Base-by-base conservation (phyloP, 2,888 invertebrate genomes). In the Laothoe populi region DNA sequence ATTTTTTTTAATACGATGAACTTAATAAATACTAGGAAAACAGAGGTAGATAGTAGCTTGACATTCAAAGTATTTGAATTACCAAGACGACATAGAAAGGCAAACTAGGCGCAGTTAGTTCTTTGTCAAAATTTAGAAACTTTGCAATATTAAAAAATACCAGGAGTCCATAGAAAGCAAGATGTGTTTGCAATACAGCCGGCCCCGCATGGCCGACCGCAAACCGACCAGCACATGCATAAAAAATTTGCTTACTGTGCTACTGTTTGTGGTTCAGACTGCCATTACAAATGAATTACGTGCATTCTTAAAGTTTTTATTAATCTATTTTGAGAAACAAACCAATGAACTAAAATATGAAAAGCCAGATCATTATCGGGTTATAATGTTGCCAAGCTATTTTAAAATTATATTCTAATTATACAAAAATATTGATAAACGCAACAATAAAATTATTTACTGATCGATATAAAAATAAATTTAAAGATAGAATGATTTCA, bases 141-240 rank as follows among this genome's bases (percentile, higher is more conserved):
- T 38, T 13, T 38, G 4, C 11, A 38, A 38, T 38, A 38, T 38
- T 44, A 26, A 26, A 45, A n/a, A 59, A 26, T 48, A 62, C 58
- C 48, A 62, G 62, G 62, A 7, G 21, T 26, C 35, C 62, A 62
- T 59, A 62, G 58, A 57, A 57, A 62, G 40, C 42, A 16, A 38
- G 24, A 62, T 24, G 26, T 45, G 35, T 8, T 19, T 24, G 42
- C 24, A 48, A 26, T 42, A 40, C 46, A 62, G 58, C 62, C 40
- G 62, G 62, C 58, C 62, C 62, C 62, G 62, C 62, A 62, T 62
- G 19, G 16, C 48, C 46, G 48, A 62, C 62, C 62, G 48, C 62
- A 62, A 31, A 38, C 40, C 21, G 21, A 59, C 53, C 31, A 42
- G 19, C 19, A 38, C 11, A 19, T 19, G 10, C 49, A 31, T 35